Conservation (phyloP, 2,113 vertebrate genomes). For the Pterocles burchelli region DNA sequence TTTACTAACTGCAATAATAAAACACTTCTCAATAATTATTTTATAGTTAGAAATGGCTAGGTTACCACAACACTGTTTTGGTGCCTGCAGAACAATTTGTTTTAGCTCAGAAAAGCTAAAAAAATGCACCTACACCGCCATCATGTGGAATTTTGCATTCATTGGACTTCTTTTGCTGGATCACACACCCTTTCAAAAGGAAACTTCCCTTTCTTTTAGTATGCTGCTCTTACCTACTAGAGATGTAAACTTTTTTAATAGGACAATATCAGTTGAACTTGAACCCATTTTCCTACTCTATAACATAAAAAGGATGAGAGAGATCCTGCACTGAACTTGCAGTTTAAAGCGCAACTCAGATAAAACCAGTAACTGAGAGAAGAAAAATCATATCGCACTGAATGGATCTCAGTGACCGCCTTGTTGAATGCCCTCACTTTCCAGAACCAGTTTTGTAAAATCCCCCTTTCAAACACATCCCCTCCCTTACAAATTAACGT, state of each 20-base stretch:
- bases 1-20: not conserved
- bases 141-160: not conserved
- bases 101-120: not conserved
- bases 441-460: not conserved
- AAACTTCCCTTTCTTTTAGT: not conserved
- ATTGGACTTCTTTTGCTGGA: not conserved
- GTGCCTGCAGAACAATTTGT: not conserved
- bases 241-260: not conserved
- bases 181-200: not conserved
- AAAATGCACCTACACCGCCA: not conserved
- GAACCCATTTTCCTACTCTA: not conserved
- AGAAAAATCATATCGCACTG: accelerated
- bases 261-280: not conserved
- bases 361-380: not conserved
- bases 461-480: not conserved
- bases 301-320: not conserved
- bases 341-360: not conserved
- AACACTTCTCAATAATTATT: not conserved
- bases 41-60: not conserved
- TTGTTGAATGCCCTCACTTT: not conserved
- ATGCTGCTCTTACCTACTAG: not conserved
- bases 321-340: not conserved
- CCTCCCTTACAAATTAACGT: not conserved
- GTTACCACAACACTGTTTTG: not conserved
- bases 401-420: not conserved